Conservation (phyloP, 1,140 invertebrate species). For the Antheraea pernyi region DNA sequence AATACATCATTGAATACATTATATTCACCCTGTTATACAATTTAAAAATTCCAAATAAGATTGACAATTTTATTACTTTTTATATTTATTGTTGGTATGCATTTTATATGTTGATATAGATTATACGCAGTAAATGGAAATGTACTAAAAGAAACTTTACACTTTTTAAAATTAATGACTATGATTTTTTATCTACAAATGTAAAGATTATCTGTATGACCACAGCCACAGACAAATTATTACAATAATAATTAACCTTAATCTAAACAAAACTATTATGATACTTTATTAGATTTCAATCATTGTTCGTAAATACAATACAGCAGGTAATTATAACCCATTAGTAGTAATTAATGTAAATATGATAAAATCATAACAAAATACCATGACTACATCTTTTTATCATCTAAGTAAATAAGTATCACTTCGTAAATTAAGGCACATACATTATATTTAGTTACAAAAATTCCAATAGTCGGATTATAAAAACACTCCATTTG, state of each 20-base stretch:
- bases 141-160: neutral
- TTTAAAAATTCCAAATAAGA: no score
- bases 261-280: conserved; percentile 28
- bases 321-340: conserved; percentile 41
- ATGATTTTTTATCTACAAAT: conserved; percentile 59
- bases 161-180: conserved; percentile 34
- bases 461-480: neutral
- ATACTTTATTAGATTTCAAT: conserved; percentile 7
- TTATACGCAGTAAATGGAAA: no score
- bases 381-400: neutral
- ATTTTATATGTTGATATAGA: no score
- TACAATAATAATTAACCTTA: conserved; percentile 49
- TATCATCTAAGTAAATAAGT: conserved; percentile 34
- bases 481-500: conserved; percentile 9
- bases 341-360: neutral
- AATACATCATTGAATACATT: neutral
- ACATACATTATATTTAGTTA: conserved; percentile 41
- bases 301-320: conserved; percentile 28
- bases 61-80: no score
- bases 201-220: conserved; percentile 50
- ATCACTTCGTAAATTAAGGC: conserved; percentile 64
- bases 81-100: no score
- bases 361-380: conserved; percentile 9
- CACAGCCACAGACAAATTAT: conserved; percentile 58
- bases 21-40: neutral